Conservation (phyloP, 2,113 vertebrate species). For the Strix aluco region DNA sequence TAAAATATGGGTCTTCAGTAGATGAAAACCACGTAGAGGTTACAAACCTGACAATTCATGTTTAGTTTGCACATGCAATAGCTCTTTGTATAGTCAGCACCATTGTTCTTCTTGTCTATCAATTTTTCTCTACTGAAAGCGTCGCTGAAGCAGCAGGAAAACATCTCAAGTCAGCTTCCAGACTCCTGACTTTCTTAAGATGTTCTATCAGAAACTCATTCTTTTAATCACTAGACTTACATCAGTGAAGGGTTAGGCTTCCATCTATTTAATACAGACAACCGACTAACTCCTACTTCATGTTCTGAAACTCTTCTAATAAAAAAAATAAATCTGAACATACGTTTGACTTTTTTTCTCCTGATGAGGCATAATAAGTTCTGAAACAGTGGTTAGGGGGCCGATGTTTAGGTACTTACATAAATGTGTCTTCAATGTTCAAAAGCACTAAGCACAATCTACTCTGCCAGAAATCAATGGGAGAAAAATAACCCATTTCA, state of each 20-base stretch:
- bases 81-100: background rate
- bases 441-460: background rate
- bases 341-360: background rate
- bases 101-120: background rate
- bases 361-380: background rate
- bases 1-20: background rate
- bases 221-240: background rate
- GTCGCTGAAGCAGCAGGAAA: background rate
- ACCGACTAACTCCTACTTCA: background rate
- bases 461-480: background rate
- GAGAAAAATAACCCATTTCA: background rate
- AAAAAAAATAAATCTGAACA: background rate
- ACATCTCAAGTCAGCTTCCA: background rate
- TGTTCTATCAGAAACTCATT: background rate
- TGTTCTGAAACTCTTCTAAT: background rate
- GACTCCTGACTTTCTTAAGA: background rate
- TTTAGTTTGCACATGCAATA: background rate
- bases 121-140: background rate
- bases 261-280: background rate
- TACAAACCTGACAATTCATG: background rate
- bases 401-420: background rate
- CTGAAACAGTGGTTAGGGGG: background rate
- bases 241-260: background rate
- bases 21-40: background rate
- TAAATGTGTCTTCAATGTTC: background rate